These are phyloP conservation scores for Ciona savignyi DNA, from an alignment of 23 tunicate species.

Conservation along the genomic window DNA sequence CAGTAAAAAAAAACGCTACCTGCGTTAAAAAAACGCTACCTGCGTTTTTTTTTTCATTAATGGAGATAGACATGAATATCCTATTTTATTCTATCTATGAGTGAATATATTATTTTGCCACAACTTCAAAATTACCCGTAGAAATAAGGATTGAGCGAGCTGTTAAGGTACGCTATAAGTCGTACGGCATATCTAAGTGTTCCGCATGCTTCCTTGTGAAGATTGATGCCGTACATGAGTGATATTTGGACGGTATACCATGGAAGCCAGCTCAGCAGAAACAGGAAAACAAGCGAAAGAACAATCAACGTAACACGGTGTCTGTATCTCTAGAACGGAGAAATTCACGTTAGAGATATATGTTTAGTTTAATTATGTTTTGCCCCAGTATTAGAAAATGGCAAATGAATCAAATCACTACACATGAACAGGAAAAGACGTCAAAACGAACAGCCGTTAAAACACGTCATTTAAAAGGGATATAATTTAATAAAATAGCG, in stretches of 20 bases:
- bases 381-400: background rate
- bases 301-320: slow-evolving; percentile 76
- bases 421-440: too few species aligned
- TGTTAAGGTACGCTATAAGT: slow-evolving; percentile 73
- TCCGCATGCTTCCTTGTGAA: slow-evolving; percentile 24
- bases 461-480: too few species aligned
- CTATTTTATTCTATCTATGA: too few species aligned
- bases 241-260: slow-evolving; percentile 70
- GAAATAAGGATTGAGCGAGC: slow-evolving; percentile 89
- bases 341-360: too few species aligned
- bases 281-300: slow-evolving; percentile 53
- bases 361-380: background rate
- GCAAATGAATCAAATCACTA: too few species aligned
- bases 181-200: slow-evolving; percentile 44
- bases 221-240: slow-evolving; percentile 27
- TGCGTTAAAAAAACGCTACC: too few species aligned
- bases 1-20: too few species aligned
- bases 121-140: slow-evolving; percentile 96
- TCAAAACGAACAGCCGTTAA: too few species aligned
- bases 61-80: too few species aligned
- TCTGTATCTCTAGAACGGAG: slow-evolving; percentile 15
- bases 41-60: too few species aligned
- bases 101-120: too few species aligned
- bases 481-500: too few species aligned
- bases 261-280: slow-evolving; percentile 76